Base-by-base conservation (phyloP, 2,888 invertebrate genomes). In the Agrochola litura region DNA sequence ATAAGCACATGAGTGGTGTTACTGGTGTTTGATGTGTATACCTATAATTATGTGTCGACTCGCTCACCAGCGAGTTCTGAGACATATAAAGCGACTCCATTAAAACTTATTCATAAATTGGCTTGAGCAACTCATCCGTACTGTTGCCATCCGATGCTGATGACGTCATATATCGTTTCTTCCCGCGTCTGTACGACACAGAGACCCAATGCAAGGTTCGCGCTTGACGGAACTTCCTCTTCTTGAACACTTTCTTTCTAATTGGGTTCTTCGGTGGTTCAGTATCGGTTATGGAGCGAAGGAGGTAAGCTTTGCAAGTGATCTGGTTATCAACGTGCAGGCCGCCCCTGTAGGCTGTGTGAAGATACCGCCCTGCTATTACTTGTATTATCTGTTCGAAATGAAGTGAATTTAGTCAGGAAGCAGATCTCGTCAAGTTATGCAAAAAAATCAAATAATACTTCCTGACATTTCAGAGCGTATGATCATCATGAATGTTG, bases 341-440 rank as follows among this genome's bases (percentile, higher is more conserved):
- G 0, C 96, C 96, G 75, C 93, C 95, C 30, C 93, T 92, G 86
- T 96, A 96, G 0, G 96, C 96, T 5, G 96, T 96, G 85, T 96
- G 96, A 3, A 96, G 92, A 79, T 96, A 96, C 6, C 96, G 92
- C 2, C 93, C 95, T 14, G 95, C 95, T 79, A 95, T 89, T 56
- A 94, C 93, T 94, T 96, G 96, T 6, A 96, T 82, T 77, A 95
- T 93, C 96, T 96, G 87, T 46, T 60, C 16, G 46, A 77, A 78
- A 65, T 43, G 0, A 14, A 22, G 8, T 43, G 0, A 1, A 16
- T 41, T 68, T 64, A 49, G 75, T 67, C 56, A 46, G 43, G 0
- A 49, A 66, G 37, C 37, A 60, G n/a, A 58, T 12, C 14, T 49
- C 41, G 1, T 9, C 2, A 25, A 49, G 1, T 16, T 22, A n/a